Conservation (phyloP, 2,888 invertebrate genomes). For the Eubasilissa splendida region DNA sequence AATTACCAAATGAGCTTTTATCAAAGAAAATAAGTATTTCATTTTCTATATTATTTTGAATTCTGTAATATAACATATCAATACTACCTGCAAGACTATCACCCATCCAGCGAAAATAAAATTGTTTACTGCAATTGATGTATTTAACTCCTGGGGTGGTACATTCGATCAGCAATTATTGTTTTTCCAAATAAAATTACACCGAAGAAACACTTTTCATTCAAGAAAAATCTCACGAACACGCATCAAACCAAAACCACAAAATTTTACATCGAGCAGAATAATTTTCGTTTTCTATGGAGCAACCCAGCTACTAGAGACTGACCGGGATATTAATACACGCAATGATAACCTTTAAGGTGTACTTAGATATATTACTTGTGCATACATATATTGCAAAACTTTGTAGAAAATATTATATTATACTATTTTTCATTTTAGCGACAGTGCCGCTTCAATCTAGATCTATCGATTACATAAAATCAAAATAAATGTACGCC, state of each 20-base stretch:
- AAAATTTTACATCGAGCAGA: too few species aligned
- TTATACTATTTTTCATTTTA: too few species aligned
- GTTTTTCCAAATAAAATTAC: conserved; percentile 4
- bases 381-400: too few species aligned
- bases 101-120: conserved; percentile 29
- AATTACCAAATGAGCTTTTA: conserved; percentile 8
- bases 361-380: too few species aligned
- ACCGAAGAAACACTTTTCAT: conserved; percentile 35
- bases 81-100: conserved; percentile 40
- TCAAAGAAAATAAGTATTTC: conserved; percentile 19
- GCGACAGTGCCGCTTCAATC: too few species aligned
- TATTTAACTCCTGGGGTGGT: conserved; percentile 13
- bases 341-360: too few species aligned
- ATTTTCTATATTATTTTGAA: conserved; percentile 26
- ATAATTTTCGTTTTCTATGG: too few species aligned
- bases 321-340: too few species aligned
- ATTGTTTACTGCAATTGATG: conserved; percentile 14
- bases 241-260: background rate
- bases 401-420: too few species aligned
- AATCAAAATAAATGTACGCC: too few species aligned
- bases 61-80: conserved; percentile 16
- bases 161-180: background rate
- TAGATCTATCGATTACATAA: too few species aligned
- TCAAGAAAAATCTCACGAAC: conserved; percentile 35
- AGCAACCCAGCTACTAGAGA: too few species aligned